Conservation (phyloP, 2,797 vertebrate species). For the Calcarius lapponicus region DNA sequence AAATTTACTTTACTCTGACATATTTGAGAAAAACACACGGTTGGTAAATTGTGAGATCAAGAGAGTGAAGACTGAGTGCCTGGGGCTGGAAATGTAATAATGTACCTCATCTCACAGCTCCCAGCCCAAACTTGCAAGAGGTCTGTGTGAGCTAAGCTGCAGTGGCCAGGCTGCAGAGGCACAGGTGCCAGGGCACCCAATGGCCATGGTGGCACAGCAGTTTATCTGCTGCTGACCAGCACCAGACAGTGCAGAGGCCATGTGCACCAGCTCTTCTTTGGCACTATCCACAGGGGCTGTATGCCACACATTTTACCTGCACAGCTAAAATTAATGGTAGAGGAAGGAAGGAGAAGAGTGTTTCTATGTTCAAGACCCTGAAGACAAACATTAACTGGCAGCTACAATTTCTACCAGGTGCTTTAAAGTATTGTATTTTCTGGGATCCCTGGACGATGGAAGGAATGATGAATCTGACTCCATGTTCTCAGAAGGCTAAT, state of each 20-base stretch:
- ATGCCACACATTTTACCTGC: neutral
- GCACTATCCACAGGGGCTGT: neutral
- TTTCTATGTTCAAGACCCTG: neutral
- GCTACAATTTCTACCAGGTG: neutral
- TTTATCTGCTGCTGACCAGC: neutral
- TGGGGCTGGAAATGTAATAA: neutral
- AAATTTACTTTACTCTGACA: neutral
- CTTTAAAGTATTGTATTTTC: neutral
- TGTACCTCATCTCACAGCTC: rapidly evolving
- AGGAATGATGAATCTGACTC: too few relatives aligned
- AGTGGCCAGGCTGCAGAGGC: neutral
- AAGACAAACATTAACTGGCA: neutral
- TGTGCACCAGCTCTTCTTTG: rapidly evolving
- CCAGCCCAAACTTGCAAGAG: neutral
- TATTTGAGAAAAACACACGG: neutral
- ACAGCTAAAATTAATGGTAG: neutral
- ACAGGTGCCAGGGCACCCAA: neutral
- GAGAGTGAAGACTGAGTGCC: neutral
- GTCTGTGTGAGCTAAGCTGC: neutral
- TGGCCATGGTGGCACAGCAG: neutral
- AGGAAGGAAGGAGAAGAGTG: neutral
- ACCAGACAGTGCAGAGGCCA: rapidly evolving
- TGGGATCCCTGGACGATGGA: too few relatives aligned
- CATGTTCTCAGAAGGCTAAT: too few relatives aligned
- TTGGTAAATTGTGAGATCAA: neutral